Percentiles rank a stretch among this genome's conserved stretches.
phyloP scores from a whole-genome alignment of 2,888 invertebrate genomes.

The Allophyes oxyacanthae region DNA sequence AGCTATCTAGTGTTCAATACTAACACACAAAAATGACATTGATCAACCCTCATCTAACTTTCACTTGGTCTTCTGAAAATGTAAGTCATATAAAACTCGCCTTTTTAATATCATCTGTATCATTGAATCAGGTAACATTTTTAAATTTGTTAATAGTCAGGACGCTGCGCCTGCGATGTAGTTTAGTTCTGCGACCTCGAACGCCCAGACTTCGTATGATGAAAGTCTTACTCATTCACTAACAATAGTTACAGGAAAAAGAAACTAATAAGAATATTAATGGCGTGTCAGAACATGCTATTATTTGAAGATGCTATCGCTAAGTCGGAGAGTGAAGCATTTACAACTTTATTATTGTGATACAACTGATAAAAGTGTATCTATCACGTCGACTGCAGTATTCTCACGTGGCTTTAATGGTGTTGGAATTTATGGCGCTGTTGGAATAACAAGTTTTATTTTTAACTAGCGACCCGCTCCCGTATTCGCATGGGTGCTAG shows the following conservation, averaged over 20 bases:
- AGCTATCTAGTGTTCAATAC: no score
- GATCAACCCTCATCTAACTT: no score
- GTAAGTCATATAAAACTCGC: no score
- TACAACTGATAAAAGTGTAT: conserved; percentile 8
- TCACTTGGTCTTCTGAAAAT: no score
- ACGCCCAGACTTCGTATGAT: conserved; percentile 11
- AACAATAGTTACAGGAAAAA: conserved; percentile 42
- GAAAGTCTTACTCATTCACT: background rate
- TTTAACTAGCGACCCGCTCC: no score
- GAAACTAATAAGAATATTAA: conserved; percentile 18
- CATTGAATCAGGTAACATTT: no score
- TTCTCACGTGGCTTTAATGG: conserved; percentile 32
- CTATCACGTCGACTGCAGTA: conserved; percentile 32
- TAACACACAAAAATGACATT: no score
- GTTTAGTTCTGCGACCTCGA: conserved; percentile 24
- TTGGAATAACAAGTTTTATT: no score
- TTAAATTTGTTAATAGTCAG: conserved; percentile 15
- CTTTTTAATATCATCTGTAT: no score
- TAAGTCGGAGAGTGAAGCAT: conserved; percentile 6
- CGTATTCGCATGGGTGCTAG: no score
- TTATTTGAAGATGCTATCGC: conserved; percentile 38
- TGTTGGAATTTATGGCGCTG: conserved; percentile 9
- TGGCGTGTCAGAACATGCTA: conserved; percentile 7
- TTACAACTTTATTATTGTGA: conserved; percentile 23
- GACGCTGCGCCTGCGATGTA: background rate